Conservation (phyloP, 2,888 invertebrate species). For the Apamea epomidion region DNA sequence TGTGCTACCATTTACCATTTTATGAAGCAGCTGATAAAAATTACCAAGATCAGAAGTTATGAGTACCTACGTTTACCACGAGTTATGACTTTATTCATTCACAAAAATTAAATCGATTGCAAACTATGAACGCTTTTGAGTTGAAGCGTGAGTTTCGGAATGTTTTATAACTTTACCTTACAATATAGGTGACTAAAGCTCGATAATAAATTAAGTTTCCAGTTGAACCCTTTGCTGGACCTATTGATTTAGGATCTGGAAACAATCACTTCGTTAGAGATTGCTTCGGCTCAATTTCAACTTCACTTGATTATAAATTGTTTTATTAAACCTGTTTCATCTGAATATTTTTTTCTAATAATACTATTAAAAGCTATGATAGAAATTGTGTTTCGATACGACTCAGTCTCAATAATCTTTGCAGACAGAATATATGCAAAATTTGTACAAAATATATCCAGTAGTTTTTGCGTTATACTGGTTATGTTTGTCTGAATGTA, state of each 20-base stretch:
- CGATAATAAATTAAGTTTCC: background rate
- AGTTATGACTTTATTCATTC: background rate
- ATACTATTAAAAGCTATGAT: background rate
- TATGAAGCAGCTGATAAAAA: background rate
- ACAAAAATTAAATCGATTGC: background rate
- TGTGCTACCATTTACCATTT: no score
- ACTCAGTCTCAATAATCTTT: background rate
- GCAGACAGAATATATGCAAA: no score
- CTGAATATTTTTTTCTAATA: background rate
- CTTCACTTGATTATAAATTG: background rate
- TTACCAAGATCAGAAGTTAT: background rate
- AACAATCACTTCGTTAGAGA: background rate
- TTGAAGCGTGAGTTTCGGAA: no score
- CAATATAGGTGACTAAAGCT: background rate
- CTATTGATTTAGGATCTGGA: slow-evolving; percentile 27
- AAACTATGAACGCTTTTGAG: background rate
- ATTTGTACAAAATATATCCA: no score
- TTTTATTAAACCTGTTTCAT: background rate
- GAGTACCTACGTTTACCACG: no score
- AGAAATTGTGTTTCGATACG: background rate
- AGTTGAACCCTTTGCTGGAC: background rate
- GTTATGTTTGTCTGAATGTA: no score
- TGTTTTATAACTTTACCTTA: background rate
- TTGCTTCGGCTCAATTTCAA: background rate
- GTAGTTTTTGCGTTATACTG: no score